Conservation (phyloP, 2,888 invertebrate species). For the Piscicola geometra region DNA sequence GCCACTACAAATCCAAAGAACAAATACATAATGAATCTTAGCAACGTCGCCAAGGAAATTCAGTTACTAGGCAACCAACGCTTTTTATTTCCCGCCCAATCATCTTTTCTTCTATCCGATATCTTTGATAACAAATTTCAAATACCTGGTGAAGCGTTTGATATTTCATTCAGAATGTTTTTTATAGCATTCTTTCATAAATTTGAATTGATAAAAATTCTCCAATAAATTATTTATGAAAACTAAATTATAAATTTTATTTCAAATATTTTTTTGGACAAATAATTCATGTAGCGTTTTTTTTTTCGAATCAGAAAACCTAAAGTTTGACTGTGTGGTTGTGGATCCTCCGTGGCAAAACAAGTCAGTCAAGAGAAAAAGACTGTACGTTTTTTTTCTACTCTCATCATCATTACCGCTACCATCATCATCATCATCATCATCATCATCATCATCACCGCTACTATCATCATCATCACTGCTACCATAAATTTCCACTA, state of each 20-base stretch:
- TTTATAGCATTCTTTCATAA: too few relatives aligned
- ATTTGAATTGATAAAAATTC: too few relatives aligned
- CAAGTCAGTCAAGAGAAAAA: constrained; percentile 76
- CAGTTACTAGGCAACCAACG: neutral
- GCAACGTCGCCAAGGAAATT: constrained; percentile 14
- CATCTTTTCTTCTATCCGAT: neutral
- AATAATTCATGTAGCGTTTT: too few relatives aligned
- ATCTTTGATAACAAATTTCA: neutral
- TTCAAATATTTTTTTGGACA: too few relatives aligned
- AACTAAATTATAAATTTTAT: too few relatives aligned
- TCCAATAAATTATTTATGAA: too few relatives aligned
- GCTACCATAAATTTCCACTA: neutral
- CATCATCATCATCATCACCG: neutral
- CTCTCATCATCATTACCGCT: neutral
- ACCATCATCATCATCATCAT: neutral
- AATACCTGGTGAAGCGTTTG: constrained; percentile 1
- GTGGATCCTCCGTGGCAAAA: constrained; percentile 96
- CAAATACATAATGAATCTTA: neutral
- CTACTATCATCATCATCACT: neutral
- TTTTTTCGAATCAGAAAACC: too few relatives aligned
- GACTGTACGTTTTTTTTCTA: constrained; percentile 48
- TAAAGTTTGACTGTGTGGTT: constrained; percentile 71
- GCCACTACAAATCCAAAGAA: neutral
- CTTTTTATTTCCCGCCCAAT: neutral
- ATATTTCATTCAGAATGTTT: too few relatives aligned